Base-by-base conservation (phyloP, 2,888 invertebrate species). In the Pyrrhia umbra region DNA sequence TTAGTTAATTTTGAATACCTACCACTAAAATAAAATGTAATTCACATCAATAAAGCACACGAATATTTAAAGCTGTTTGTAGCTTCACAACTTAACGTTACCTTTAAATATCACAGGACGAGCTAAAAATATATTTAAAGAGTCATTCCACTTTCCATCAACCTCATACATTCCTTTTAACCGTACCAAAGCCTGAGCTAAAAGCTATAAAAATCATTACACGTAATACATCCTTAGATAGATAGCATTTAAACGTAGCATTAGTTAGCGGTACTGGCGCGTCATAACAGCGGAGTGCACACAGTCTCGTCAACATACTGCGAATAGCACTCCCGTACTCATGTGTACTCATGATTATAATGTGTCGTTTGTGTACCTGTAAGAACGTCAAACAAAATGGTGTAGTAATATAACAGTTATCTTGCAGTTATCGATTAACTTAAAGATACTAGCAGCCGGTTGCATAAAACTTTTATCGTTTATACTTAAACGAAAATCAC, bases 261-360 rank as follows among this genome's bases (percentile, higher is more conserved):
- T 72, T 77, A 67, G 76, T 68, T 80, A 80, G 74, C 80, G 80
- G 80, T 78, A 80, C 78, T 21, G 30, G 8, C 55, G 62, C 68
- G 64, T 78, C 79, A 79, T 72, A 71, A 72, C 68, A 27, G 50
- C 69, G n/a, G 52, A 62, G 68, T 67, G 37, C 67, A 23, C 55
- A 51, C 30, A 6, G 54, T 47, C 69, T 68, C 60, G 65, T 70
- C 74, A 77, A 71, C 74, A 71, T 79, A 63, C 69, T 72, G 43
- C 45, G 51, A 64, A 77, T 77, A 66, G 54, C 55, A 21, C 30
- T 27, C 9, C n/a, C 23, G 45, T 37, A 25, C 50, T 54, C 47
- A 20, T 57, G 59, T 65, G 57, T 43, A 37, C 52, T 62, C 58
- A 30, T 63, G 68, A 58, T 58, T 58, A 52, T 45, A 42, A 52